These are phyloP conservation scores for Laothoe populi DNA, from an alignment of 2,888 invertebrate genomes.

Conservation along the genomic window DNA sequence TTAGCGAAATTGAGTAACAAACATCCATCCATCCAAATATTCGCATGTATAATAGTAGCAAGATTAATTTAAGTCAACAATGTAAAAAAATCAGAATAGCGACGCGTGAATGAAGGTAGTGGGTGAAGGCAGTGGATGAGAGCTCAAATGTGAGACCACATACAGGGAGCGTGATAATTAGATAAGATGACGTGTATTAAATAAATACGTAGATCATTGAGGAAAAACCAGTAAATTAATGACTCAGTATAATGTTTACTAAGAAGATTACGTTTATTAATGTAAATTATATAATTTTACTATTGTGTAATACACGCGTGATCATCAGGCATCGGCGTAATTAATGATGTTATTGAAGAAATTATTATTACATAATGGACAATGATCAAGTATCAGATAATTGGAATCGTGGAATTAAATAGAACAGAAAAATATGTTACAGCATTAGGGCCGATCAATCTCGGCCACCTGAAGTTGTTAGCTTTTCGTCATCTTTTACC, in stretches of 20 bases:
- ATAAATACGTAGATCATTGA: neutral
- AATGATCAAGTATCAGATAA: neutral
- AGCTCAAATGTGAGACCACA: neutral
- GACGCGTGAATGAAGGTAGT: too few species aligned
- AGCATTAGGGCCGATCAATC: too few species aligned
- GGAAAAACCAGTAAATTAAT: slow-evolving; percentile 13
- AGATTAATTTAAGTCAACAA: too few species aligned
- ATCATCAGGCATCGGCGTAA: neutral
- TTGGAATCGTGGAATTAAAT: neutral
- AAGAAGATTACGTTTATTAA: neutral
- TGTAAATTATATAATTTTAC: slow-evolving; percentile 16
- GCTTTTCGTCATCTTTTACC: too few species aligned
- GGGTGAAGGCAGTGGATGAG: slow-evolving; percentile 15
- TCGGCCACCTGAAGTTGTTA: too few species aligned
- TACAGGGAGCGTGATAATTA: neutral
- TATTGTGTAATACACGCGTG: neutral
- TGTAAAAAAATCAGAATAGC: too few species aligned
- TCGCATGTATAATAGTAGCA: too few species aligned
- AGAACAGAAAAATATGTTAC: neutral
- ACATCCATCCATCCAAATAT: too few species aligned
- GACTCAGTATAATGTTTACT: neutral
- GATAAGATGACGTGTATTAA: neutral
- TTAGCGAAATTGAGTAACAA: too few species aligned
- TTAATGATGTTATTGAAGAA: slow-evolving; percentile 1
- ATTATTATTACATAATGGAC: neutral